Evolutionary conservation across 2,888 invertebrate species (phyloP), one percentile per base, ranked within the genome.

Genomic region (Tetramorium bicarinatum): DNA sequence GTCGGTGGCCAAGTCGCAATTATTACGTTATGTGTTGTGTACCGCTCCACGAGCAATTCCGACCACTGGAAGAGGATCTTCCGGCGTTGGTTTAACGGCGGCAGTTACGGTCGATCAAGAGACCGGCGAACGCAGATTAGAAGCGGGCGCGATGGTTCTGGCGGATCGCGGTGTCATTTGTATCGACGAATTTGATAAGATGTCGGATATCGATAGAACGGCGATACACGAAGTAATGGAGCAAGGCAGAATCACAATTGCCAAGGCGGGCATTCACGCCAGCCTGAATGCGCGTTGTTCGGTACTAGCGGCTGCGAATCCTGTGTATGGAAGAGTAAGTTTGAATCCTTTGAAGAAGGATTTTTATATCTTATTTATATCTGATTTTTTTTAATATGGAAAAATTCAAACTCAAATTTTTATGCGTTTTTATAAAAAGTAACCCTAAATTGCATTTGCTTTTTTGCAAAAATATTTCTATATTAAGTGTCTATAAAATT

Each of bases 211-310:
- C 86, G 99, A 99, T 95, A 96, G 99, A 92, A 99, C 99, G 0
- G 99, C 99, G 56, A 99, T 99, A 89, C 99, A 99, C 95, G 99
- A 99, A 96, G 99, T 99, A 7, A 99, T 99, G 99, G 99, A 99
- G 96, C 99, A 99, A 95, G 99, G 99, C 7, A 96, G 97, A 89
- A 98, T 99, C 4, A 99, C 99, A 11, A 99, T 99, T 92, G 98
- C 99, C 25, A 99, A 99, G 95, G 99, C 99, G 34, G 99, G 99
- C 9, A 99, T 99, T 87, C 99, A 99, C 95, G 99, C 99, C 4
- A 97, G 99, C 77, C 96, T 99, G 85, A 99, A 99, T 95, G 99
- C 99, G 0, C 96, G 99, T 44, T 99, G 99, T 95, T 98, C 99
- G 0, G 99, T 99, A 7, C 95, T 99, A 66, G 99, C 99, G 2